Conservation (phyloP, 2,888 invertebrate genomes). For the Amphipoea lucens region DNA sequence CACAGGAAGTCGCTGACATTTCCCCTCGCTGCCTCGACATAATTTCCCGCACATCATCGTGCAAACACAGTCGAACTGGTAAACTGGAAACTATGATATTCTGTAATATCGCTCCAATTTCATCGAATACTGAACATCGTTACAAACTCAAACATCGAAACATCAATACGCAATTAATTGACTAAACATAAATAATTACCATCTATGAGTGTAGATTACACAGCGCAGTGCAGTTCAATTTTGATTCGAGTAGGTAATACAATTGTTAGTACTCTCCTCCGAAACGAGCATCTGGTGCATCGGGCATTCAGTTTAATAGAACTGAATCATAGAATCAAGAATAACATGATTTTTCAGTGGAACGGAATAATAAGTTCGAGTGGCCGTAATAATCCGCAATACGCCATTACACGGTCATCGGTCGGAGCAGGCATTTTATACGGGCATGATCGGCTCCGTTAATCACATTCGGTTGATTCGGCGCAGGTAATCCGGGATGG, state of each 20-base stretch:
- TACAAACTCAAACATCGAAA: slow-evolving; percentile 22
- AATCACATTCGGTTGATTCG: slow-evolving; percentile 76
- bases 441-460: slow-evolving; percentile 72
- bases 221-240: slow-evolving; percentile 33
- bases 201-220: slow-evolving; percentile 32
- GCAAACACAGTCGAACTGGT: slow-evolving; percentile 29
- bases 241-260: slow-evolving; percentile 28
- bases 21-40: slow-evolving; percentile 33
- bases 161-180: slow-evolving; percentile 36
- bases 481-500: slow-evolving; percentile 71
- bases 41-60: slow-evolving; percentile 39
- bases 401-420: slow-evolving; percentile 66
- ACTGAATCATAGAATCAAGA: slow-evolving; percentile 2
- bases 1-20: slow-evolving; percentile 33
- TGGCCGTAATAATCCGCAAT: slow-evolving; percentile 65
- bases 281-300: slow-evolving; percentile 34
- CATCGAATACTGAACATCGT: slow-evolving; percentile 19
- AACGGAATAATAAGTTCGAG: slow-evolving; percentile 56
- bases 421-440: slow-evolving; percentile 70
- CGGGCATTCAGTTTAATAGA: slow-evolving; percentile 41
- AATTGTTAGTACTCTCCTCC: slow-evolving; percentile 35
- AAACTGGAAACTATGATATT: slow-evolving; percentile 25
- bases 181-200: slow-evolving; percentile 45
- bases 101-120: slow-evolving; percentile 25
- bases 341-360: slow-evolving; percentile 58